Evolutionary conservation across 2,888 invertebrate species (phyloP).

Genomic region (Biston betularia): DNA sequence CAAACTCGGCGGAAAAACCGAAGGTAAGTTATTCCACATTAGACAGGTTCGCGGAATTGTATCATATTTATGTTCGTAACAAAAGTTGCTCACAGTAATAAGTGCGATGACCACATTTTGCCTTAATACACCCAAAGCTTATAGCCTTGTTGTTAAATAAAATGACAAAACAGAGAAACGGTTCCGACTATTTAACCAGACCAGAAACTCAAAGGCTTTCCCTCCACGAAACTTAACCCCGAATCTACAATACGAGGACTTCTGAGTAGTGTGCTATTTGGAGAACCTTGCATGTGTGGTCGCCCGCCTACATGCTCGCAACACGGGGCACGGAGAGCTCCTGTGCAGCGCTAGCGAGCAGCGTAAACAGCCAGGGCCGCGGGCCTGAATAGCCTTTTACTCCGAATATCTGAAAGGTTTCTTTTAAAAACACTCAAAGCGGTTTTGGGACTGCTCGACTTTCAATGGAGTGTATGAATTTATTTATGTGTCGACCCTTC

Average conservation of each 20-base stretch:
- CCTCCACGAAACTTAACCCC: no score
- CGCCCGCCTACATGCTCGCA: constrained; percentile 9
- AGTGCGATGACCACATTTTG: no score
- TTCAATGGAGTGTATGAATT: constrained; percentile 76
- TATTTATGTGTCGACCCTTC: constrained; percentile 64
- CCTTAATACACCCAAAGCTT: no score
- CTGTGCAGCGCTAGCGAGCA: constrained; percentile 8
- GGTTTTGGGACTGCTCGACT: constrained; percentile 64
- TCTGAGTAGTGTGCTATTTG: not conserved
- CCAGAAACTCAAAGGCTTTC: not conserved
- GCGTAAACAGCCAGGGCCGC: constrained; percentile 43
- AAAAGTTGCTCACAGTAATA: no score
- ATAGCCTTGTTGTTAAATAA: no score
- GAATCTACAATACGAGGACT: not conserved
- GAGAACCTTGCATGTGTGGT: not conserved
- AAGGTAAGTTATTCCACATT: no score
- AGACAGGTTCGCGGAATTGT: no score
- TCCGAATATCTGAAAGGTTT: constrained; percentile 54
- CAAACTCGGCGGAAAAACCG: no score
- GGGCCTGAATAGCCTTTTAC: constrained; percentile 45
- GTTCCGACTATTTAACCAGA: no score
- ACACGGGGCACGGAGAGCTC: constrained; percentile 2
- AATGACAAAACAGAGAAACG: no score
- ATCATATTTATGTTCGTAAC: no score
- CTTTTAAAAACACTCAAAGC: constrained; percentile 70